Evolutionary conservation across 1,140 invertebrate genomes (phyloP).

Genomic region (Hyposmocoma kahamanoa): DNA sequence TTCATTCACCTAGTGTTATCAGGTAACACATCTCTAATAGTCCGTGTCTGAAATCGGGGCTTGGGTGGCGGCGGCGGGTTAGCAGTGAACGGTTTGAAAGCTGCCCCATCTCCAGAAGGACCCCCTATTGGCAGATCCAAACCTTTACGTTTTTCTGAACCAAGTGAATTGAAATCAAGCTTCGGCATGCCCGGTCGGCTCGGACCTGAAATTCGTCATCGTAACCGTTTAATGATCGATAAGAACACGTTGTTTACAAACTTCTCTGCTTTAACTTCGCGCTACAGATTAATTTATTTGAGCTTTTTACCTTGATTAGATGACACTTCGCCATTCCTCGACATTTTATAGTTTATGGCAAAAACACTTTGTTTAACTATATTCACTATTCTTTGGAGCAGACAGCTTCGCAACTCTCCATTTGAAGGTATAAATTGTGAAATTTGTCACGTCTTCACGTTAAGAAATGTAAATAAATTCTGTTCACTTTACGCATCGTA

Average conservation of each 20-base stretch:
- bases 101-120: constrained; percentile 51
- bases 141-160: constrained; percentile 56
- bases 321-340: constrained; percentile 69
- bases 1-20: constrained; percentile 61
- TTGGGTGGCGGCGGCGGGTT: constrained; percentile 39
- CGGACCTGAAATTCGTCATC: constrained; percentile 46
- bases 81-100: constrained; percentile 55
- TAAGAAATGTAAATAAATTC: constrained; percentile 26
- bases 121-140: constrained; percentile 55
- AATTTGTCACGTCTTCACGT: constrained; percentile 36
- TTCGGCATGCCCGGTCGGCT: constrained; percentile 54
- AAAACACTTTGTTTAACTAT: constrained; percentile 18
- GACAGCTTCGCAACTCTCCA: constrained; percentile 32
- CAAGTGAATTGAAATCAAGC: constrained; percentile 60
- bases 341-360: constrained; percentile 48
- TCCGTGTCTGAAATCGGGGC: constrained; percentile 49
- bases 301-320: constrained; percentile 63
- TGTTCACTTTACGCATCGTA: constrained; percentile 36
- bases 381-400: constrained; percentile 36
- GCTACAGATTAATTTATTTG: constrained; percentile 15
- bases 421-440: constrained; percentile 28
- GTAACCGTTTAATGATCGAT: no score
- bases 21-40: constrained; percentile 61
- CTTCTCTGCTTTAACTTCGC: constrained; percentile 4
- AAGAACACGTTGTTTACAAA: constrained; percentile 5